Evolutionary conservation across 2,797 vertebrate species (phyloP).

Genomic region (Lepilemur ruficaudatus): DNA sequence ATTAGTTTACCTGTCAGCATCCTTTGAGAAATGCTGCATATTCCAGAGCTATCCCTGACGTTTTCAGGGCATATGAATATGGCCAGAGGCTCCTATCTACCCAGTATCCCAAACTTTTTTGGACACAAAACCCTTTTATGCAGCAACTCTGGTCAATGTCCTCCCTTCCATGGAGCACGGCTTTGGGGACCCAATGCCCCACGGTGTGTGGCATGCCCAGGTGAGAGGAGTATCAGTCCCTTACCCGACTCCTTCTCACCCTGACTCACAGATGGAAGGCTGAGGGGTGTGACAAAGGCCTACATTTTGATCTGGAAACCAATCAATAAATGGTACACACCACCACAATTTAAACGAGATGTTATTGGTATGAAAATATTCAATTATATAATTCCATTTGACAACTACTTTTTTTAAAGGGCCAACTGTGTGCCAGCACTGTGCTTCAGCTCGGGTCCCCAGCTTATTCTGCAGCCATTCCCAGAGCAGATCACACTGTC

Average conservation of each 20-base stretch:
- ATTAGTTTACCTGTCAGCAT: not conserved
- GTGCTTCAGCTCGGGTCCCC: not conserved
- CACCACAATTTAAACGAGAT: not conserved
- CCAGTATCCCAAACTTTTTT: not conserved
- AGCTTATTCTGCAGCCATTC: not conserved
- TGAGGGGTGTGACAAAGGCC: not conserved
- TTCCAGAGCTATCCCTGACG: not conserved
- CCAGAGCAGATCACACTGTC: not conserved
- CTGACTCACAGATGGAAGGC: not conserved
- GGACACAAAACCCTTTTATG: not conserved
- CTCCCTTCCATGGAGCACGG: not conserved
- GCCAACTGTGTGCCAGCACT: not conserved
- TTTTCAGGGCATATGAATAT: too few species aligned
- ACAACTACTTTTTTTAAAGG: not conserved
- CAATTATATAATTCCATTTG: not conserved
- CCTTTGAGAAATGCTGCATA: not conserved
- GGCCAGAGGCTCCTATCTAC: not conserved
- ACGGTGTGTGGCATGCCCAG: rapidly evolving
- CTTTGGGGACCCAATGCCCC: not conserved
- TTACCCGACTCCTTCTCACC: not conserved
- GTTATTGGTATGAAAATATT: not conserved
- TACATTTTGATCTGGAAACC: not conserved
- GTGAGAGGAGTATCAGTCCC: not conserved
- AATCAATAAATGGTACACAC: not conserved
- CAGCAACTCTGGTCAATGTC: not conserved